A percentile compares a stretch with the other conserved stretches of the same genome.
Evolutionary conservation across 2,797 vertebrate genomes (phyloP).

Genomic region (Epinephelus coioides): DNA sequence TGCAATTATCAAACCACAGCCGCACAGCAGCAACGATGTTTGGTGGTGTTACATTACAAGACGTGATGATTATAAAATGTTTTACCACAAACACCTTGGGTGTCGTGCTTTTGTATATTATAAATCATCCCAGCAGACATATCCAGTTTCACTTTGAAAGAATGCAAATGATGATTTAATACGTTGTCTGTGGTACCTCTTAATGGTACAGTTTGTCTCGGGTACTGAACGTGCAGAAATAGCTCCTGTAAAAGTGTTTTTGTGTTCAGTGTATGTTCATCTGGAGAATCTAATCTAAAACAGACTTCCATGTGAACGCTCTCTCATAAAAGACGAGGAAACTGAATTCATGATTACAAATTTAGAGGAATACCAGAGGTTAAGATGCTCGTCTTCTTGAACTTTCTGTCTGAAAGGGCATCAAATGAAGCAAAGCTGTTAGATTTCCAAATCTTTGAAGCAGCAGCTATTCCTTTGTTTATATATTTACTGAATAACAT

Average conservation of each 20-base stretch:
- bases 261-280: neutral
- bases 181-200: neutral
- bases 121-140: constrained; percentile 19
- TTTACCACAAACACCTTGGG: constrained; percentile 22
- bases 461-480: neutral
- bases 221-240: neutral
- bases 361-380: constrained; percentile 4
- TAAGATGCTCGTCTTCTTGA: neutral
- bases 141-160: neutral
- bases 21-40: constrained; percentile 21
- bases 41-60: constrained; percentile 35
- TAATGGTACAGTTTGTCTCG: neutral
- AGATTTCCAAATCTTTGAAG: neutral
- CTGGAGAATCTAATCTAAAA: neutral
- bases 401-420: constrained; percentile 15
- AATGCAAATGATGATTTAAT: neutral
- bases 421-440: constrained; percentile 5
- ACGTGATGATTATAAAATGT: constrained; percentile 16
- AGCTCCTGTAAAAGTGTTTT: neutral
- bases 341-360: neutral
- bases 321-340: neutral
- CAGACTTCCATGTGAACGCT: neutral
- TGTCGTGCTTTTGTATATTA: neutral
- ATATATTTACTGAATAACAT: neutral
- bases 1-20: constrained; percentile 33